Evolutionary conservation across 2,888 invertebrate genomes (phyloP), one percentile per base, ranked within the genome.

Genomic region (Phlogophora meticulosa): DNA sequence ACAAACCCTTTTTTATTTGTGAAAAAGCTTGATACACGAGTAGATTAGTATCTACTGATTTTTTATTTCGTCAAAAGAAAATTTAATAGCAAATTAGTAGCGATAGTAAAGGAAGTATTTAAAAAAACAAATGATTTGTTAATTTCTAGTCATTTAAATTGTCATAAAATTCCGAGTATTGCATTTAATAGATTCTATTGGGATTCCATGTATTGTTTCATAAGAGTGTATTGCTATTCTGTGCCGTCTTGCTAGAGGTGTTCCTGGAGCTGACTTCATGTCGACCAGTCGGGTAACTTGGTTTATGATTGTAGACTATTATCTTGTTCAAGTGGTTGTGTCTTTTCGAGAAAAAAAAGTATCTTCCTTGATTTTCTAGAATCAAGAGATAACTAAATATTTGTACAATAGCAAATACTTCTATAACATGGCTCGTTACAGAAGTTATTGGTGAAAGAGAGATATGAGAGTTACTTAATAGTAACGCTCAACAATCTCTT

Each of bases 401-500:
- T 62, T 45, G 15, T 11, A 24, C 9, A 59, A n/a, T 11, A 22
- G 20, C 4, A 36, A 38, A 36, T 28, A 63, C 13, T 11, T 28
- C 10, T 17, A 15, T 7, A 22, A 24, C 4, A 1, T 40, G 17
- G n/a, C n/a, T 13, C 11, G 1, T 32, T 49, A 22, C n/a, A n/a
- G n/a, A n/a, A n/a, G n/a, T n/a, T n/a, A n/a, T n/a, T n/a, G n/a
- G n/a, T n/a, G n/a, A n/a, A n/a, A n/a, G n/a, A n/a, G n/a, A n/a
- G n/a, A n/a, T n/a, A n/a, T n/a, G n/a, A n/a, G n/a, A n/a, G n/a
- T n/a, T n/a, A n/a, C n/a, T n/a, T n/a, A n/a, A n/a, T n/a, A 38
- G 9, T 63, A 65, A 40, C 22, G 46, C n/a, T 7, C 24, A 20
- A n/a, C n/a, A n/a, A n/a, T 40, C 15, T 32, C 65, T 48, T 64